Conservation (phyloP, 2,888 invertebrate species). For the Spatulosminthurus flaviceps region DNA sequence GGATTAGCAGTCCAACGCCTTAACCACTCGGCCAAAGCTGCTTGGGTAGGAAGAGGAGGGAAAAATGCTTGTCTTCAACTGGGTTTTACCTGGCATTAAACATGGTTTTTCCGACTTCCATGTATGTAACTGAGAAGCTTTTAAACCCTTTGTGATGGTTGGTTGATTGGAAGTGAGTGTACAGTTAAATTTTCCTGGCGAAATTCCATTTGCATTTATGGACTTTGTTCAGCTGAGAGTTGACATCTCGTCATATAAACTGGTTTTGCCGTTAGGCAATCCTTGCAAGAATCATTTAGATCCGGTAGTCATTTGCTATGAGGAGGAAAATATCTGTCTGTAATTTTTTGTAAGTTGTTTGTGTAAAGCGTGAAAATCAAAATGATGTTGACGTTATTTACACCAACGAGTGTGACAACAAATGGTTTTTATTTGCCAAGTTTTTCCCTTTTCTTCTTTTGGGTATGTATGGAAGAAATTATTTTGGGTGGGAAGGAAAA, state of each 20-base stretch:
- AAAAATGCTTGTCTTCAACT: neutral
- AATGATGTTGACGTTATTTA: too few relatives aligned
- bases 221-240: neutral
- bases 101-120: neutral
- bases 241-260: neutral
- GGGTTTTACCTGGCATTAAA: neutral
- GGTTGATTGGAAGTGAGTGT: too few relatives aligned
- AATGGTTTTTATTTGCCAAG: too few relatives aligned
- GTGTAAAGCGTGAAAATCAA: too few relatives aligned
- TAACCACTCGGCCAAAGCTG: slow-evolving; percentile 79
- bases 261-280: neutral
- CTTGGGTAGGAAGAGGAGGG: neutral
- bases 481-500: too few relatives aligned
- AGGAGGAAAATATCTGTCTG: too few relatives aligned
- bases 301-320: too few relatives aligned
- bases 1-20: slow-evolving; percentile 88
- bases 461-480: too few relatives aligned
- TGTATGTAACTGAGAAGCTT: neutral
- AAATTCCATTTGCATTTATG: neutral
- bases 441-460: too few relatives aligned
- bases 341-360: too few relatives aligned
- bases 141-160: neutral
- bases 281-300: too few relatives aligned
- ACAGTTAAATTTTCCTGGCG: slow-evolving; percentile 6
- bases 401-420: too few relatives aligned